Conservation (phyloP, 2,888 invertebrate species). For the Belgica antarctica region DNA sequence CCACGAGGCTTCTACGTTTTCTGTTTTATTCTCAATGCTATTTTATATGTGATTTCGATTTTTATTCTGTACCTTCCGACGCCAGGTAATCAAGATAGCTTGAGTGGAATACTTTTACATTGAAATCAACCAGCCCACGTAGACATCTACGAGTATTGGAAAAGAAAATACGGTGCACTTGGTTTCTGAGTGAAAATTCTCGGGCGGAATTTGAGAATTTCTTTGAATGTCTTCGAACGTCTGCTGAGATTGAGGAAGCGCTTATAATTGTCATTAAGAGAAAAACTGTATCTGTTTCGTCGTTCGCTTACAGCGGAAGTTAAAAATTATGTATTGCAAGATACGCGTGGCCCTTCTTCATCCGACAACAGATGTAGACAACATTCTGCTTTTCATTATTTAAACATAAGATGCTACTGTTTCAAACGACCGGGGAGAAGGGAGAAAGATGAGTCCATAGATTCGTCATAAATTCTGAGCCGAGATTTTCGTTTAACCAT, state of each 20-base stretch:
- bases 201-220: not conserved
- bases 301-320: slow-evolving; percentile 33
- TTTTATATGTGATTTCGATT: slow-evolving; percentile 36
- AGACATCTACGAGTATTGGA: not conserved
- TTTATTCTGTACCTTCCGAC: slow-evolving; percentile 43
- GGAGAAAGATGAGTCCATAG: slow-evolving; percentile 18
- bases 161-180: not conserved
- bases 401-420: not conserved
- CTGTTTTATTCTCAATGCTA: slow-evolving; percentile 27
- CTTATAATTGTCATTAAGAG: slow-evolving; percentile 11
- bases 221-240: not conserved
- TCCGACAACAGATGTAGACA: slow-evolving; percentile 40
- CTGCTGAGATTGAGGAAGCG: slow-evolving; percentile 4
- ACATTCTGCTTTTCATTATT: slow-evolving; percentile 40
- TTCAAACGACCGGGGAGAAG: too few species aligned
- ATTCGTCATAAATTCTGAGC: slow-evolving; percentile 37
- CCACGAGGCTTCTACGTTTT: not conserved
- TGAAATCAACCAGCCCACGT: slow-evolving; percentile 2
- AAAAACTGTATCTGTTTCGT: not conserved
- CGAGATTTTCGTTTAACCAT: slow-evolving; percentile 32
- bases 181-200: not conserved
- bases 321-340: slow-evolving; percentile 43
- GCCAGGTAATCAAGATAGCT: slow-evolving; percentile 42
- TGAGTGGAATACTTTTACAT: slow-evolving; percentile 23
- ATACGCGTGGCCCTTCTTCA: slow-evolving; percentile 42